Evolutionary conservation across 2,113 vertebrate species (phyloP), one percentile per base, ranked within the genome.

Genomic region (Hirundichthys speculiger): DNA sequence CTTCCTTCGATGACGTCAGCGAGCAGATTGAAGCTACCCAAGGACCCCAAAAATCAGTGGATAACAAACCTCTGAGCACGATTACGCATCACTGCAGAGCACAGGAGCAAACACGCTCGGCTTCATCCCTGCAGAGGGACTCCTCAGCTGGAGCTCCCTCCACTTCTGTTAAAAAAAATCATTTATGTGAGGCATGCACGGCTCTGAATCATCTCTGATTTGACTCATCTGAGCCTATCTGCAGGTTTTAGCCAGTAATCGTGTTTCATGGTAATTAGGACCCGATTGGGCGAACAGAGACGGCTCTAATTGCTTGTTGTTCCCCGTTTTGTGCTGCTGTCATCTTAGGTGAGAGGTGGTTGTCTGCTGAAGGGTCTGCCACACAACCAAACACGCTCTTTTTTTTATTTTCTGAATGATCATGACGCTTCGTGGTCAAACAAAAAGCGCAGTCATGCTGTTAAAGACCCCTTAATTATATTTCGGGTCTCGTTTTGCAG

Each of bases 271-370:
- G 57, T 79, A 73, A 84, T 76, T 76, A 63, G 58, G 51, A 79
- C 59, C 71, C 63, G 81, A 86, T 82, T 79, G 75, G 80, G 66
- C 30, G 50, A 71, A 68, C 70, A 60, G 6, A 80, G 50, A 78
- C 5, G 24, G 22, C 50, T 70, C 59, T 71, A 78, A 81, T 78
- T 73, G 77, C 74, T 75, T 22, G 53, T 79, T 78, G 50, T 65
- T 52, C 49, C 14, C 0, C 1, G 53, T 78, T 75, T 80, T 75
- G 63, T 66, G 70, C 16, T 57, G 73, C 80, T 75, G 77, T 75
- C 74, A 30, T 74, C 38, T 58, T 76, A 69, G 73, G 76, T 72
- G 73, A 82, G 75, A 54, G 63, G 49, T 67, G 48, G 34, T 16
- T 48, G 45, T 56, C 40, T 40, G 49, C 45, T 47, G 27, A 61